These are phyloP conservation scores for Macquaria ambigua DNA, from an alignment of 2,113 vertebrate species.

Conservation along the genomic window DNA sequence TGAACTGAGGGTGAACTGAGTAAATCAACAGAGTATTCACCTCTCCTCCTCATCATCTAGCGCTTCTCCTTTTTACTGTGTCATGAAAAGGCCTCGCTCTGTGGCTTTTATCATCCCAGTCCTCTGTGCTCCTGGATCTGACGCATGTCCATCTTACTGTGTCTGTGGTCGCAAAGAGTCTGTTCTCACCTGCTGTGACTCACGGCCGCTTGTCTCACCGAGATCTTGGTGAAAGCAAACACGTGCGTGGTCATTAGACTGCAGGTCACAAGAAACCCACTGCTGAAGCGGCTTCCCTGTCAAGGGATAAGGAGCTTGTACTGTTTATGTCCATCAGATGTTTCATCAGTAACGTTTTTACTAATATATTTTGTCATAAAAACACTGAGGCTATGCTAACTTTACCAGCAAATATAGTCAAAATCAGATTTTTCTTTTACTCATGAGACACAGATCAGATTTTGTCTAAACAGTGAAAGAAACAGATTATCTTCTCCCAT, in stretches of 20 bases:
- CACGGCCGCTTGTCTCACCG: neutral
- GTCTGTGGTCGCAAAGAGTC: constrained; percentile 15
- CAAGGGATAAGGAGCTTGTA: neutral
- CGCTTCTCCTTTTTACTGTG: neutral
- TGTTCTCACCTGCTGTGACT: constrained; percentile 12
- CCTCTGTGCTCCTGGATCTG: constrained; percentile 9
- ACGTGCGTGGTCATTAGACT: neutral
- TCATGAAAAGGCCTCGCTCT: constrained; percentile 7
- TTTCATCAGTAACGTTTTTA: neutral
- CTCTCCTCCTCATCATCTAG: neutral
- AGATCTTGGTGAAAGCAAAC: constrained; percentile 42
- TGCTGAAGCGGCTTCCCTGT: neutral
- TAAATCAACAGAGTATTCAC: neutral
- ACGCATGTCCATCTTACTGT: constrained; percentile 32
- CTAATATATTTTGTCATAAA: neutral
- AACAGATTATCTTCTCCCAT: neutral
- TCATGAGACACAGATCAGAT: neutral
- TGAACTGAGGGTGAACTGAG: neutral
- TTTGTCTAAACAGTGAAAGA: neutral
- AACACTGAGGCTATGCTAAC: no score
- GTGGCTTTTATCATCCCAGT: constrained; percentile 43
- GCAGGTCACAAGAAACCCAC: neutral
- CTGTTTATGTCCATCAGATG: neutral
- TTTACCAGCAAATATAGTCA: no score
- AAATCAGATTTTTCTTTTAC: no score